Percentiles rank a stretch among this genome's conserved stretches.
Evolutionary conservation across 1,140 invertebrate genomes (phyloP).

Genomic region (Calliphora vicina): DNA sequence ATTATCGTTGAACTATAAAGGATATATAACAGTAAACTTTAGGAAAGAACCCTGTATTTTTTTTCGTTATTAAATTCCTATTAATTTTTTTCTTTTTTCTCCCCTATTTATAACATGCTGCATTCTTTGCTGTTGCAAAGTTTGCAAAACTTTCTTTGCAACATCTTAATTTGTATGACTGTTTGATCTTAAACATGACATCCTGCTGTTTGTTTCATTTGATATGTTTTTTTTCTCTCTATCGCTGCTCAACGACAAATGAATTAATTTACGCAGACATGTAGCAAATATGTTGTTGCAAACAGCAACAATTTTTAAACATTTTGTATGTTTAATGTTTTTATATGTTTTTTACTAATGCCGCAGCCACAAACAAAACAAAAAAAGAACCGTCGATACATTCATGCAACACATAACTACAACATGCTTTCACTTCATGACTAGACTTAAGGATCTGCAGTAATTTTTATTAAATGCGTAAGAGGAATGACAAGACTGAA

Average conservation of each 20-base stretch:
- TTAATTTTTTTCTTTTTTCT: too few relatives aligned
- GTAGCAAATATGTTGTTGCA: conserved; percentile 4
- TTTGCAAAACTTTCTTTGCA: not conserved
- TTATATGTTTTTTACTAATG: too few relatives aligned
- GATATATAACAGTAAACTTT: too few relatives aligned
- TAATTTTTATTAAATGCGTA: conserved; percentile 2
- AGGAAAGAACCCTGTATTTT: too few relatives aligned
- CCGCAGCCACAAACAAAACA: not conserved
- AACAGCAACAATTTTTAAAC: not conserved
- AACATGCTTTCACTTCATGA: conserved; percentile 28
- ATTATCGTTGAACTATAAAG: too few relatives aligned
- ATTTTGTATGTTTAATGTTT: not conserved
- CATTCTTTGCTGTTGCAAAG: not conserved
- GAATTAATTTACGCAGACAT: conserved; percentile 29
- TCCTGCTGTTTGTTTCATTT: not conserved
- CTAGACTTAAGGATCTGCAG: not conserved
- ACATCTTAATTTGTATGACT: conserved; percentile 29
- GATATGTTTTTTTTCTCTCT: not conserved
- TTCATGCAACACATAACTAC: not conserved
- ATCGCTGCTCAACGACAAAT: conserved; percentile 16
- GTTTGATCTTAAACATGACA: conserved; percentile 1
- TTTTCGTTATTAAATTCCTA: too few relatives aligned
- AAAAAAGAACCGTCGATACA: not conserved
- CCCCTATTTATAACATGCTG: too few relatives aligned
- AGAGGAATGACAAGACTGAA: not conserved